Evolutionary conservation across 2,888 invertebrate genomes (phyloP).

Genomic region (Leptothorax acervorum): DNA sequence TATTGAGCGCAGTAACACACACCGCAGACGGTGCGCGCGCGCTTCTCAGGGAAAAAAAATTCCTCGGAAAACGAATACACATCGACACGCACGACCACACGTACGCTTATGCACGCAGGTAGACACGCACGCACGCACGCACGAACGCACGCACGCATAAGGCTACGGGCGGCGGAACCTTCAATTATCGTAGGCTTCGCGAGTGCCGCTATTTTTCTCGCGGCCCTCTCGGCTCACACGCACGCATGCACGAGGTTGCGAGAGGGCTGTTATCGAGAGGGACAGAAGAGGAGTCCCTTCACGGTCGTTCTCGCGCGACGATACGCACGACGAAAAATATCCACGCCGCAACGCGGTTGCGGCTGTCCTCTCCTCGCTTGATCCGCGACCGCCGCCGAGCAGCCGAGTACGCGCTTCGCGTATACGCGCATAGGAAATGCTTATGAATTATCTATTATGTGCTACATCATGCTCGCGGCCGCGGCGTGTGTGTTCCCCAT

Average conservation of each 20-base stretch:
- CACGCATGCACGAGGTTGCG: constrained; percentile 47
- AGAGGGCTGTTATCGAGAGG: constrained; percentile 41
- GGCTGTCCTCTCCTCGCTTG: constrained; percentile 52
- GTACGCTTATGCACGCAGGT: constrained; percentile 4
- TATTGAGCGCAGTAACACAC: constrained; percentile 40
- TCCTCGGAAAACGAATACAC: constrained; percentile 52
- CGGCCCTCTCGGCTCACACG: constrained; percentile 43
- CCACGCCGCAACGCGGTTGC: neutral
- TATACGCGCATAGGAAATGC: constrained; percentile 57
- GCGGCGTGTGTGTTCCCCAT: constrained; percentile 41
- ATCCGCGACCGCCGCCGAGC: constrained; percentile 53
- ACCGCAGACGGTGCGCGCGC: neutral
- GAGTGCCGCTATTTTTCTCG: constrained; percentile 67
- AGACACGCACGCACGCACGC: constrained; percentile 22
- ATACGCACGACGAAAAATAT: constrained; percentile 29
- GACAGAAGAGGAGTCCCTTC: constrained; percentile 10
- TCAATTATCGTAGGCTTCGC: constrained; percentile 67
- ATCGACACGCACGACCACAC: constrained; percentile 36
- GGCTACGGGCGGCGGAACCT: constrained; percentile 52
- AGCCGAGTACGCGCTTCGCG: constrained; percentile 1
- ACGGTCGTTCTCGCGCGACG: constrained; percentile 29
- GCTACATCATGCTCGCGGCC: constrained; percentile 64
- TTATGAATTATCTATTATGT: constrained; percentile 73
- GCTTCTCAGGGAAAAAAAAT: constrained; percentile 51
- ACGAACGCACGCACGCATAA: constrained; percentile 16